phyloP scores from a whole-genome alignment of 2,888 invertebrate species.

The Cacoxenus indagator region DNA sequence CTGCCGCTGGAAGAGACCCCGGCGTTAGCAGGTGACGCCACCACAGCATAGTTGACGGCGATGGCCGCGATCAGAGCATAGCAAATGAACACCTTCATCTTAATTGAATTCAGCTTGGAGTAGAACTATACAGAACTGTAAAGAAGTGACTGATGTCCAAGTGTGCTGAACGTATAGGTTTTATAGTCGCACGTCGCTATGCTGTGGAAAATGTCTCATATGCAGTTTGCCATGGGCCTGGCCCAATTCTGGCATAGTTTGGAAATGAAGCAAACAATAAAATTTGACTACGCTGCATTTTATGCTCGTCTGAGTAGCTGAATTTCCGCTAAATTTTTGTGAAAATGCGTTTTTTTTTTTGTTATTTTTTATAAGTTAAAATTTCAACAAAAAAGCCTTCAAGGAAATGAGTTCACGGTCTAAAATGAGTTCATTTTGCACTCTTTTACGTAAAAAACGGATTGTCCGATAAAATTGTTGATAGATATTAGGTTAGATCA shows the following conservation, averaged over 20 bases:
- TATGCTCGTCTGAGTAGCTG: background rate
- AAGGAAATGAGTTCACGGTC: too few species aligned
- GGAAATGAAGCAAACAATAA: background rate
- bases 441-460: too few species aligned
- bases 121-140: slow-evolving; percentile 28
- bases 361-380: too few species aligned
- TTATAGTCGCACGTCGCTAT: slow-evolving; percentile 36
- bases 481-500: too few species aligned
- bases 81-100: slow-evolving; percentile 62
- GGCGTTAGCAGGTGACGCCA: slow-evolving; percentile 34
- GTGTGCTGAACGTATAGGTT: slow-evolving; percentile 32
- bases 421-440: too few species aligned
- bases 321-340: background rate
- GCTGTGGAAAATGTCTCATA: background rate
- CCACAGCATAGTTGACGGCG: slow-evolving; percentile 41
- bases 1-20: slow-evolving; percentile 18
- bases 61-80: slow-evolving; percentile 49
- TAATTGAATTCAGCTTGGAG: slow-evolving; percentile 34
- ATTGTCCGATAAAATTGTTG: too few species aligned
- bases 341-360: too few species aligned
- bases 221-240: background rate
- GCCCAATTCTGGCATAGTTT: background rate
- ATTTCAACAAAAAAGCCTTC: too few species aligned
- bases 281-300: background rate
- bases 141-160: slow-evolving; percentile 54